Percentiles rank a stretch among this genome's conserved stretches.
These are phyloP conservation scores for Penaeus monodon DNA, from an alignment of 2,888 invertebrate genomes.

Conservation along the genomic window DNA sequence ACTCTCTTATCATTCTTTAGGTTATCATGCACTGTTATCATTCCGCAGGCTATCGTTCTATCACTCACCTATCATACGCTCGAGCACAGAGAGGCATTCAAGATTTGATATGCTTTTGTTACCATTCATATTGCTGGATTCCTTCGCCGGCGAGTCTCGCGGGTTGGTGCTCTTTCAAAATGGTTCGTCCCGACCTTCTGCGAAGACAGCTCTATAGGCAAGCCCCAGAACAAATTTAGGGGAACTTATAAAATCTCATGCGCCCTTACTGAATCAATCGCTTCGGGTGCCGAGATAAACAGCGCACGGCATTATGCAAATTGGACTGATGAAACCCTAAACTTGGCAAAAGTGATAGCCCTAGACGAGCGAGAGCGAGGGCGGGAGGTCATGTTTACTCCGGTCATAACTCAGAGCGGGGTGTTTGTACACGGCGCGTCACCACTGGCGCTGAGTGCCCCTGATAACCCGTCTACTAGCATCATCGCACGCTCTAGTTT, in stretches of 20 bases:
- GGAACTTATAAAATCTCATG: no score
- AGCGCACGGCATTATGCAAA: no score
- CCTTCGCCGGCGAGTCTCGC: not conserved
- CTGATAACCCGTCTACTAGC: constrained; percentile 32
- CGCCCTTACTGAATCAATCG: no score
- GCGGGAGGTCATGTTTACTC: constrained; percentile 29
- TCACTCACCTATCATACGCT: not conserved
- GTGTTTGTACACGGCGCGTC: constrained; percentile 42
- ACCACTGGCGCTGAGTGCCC: constrained; percentile 42
- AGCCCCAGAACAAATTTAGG: no score
- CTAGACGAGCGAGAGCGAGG: not conserved
- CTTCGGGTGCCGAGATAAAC: no score
- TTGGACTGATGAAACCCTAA: no score
- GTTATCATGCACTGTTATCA: no score
- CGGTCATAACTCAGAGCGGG: constrained; percentile 37
- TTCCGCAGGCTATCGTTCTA: no score
- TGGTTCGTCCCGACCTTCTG: not conserved
- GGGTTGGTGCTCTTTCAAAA: constrained; percentile 7
- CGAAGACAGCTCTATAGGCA: no score
- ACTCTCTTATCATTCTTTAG: not conserved
- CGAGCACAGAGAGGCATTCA: constrained; percentile 6
- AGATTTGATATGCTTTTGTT: constrained; percentile 40
- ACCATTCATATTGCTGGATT: constrained; percentile 33
- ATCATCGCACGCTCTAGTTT: not conserved
- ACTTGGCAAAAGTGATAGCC: not conserved